phyloP scores from a whole-genome alignment of 2,888 invertebrate genomes.

The Dynastes tityus region DNA sequence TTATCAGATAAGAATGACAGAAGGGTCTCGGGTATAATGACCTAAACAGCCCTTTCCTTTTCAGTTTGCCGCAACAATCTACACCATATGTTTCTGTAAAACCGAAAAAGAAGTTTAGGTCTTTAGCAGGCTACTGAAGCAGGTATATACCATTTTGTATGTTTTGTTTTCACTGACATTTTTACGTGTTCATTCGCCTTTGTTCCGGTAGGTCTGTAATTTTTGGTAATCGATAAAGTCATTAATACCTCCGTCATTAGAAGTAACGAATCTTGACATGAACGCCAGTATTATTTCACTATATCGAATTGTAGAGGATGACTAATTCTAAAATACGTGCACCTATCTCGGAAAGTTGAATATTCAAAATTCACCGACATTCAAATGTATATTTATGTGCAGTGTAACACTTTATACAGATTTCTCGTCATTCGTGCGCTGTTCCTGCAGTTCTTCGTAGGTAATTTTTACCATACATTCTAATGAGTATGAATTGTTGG shows the following conservation, averaged over 20 bases:
- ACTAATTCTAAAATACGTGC: too few species aligned
- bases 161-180: slow-evolving; percentile 19
- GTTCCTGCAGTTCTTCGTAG: too few species aligned
- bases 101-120: slow-evolving; percentile 34
- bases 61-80: slow-evolving; percentile 47
- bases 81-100: slow-evolving; percentile 55
- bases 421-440: too few species aligned
- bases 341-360: not conserved
- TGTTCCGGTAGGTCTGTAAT: slow-evolving; percentile 18
- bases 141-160: slow-evolving; percentile 19
- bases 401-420: too few species aligned
- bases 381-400: too few species aligned
- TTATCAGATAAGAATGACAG: slow-evolving; percentile 55
- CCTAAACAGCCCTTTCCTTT: slow-evolving; percentile 55
- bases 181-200: slow-evolving; percentile 15
- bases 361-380: not conserved
- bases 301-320: too few species aligned
- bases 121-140: slow-evolving; percentile 22
- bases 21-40: slow-evolving; percentile 51
- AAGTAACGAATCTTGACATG: not conserved
- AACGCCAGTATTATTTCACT: slow-evolving; percentile 3
- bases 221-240: slow-evolving; percentile 38
- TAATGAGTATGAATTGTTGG: too few species aligned
- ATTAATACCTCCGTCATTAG: slow-evolving; percentile 22
- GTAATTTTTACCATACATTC: not conserved